These are phyloP conservation scores for Trachelus stipa DNA, from an alignment of 2,888 invertebrate genomes.

Conservation along the genomic window DNA sequence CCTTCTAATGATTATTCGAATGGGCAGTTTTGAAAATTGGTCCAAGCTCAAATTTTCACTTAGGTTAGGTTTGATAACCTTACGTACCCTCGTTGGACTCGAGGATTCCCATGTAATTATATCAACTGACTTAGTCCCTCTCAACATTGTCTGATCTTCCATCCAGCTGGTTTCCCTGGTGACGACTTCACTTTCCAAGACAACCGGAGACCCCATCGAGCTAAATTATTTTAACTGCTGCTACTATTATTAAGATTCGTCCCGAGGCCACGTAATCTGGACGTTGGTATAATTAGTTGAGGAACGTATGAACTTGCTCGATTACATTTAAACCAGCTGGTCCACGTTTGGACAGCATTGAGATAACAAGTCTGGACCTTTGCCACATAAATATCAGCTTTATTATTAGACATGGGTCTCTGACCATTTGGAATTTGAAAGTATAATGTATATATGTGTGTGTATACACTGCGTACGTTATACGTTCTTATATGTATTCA, in stretches of 20 bases:
- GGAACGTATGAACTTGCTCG: background rate
- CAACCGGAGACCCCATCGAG: background rate
- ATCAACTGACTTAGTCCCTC: background rate
- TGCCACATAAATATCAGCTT: background rate
- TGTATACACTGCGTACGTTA: too few species aligned
- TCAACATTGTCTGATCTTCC: background rate
- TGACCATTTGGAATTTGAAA: background rate
- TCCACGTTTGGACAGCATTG: background rate
- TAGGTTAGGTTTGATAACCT: background rate
- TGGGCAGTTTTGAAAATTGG: background rate
- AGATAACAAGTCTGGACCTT: background rate
- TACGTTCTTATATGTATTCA: background rate
- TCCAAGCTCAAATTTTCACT: background rate
- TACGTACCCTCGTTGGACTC: background rate
- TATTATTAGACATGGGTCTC: background rate
- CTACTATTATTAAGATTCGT: background rate
- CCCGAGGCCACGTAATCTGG: background rate
- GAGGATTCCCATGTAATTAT: background rate
- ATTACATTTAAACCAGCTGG: constrained; percentile 1
- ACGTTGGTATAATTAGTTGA: background rate
- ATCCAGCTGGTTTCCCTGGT: background rate
- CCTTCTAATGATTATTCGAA: background rate
- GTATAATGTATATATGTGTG: background rate
- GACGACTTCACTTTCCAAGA: background rate
- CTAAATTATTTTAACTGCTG: constrained; percentile 2